Base-by-base conservation (phyloP, 2,797 vertebrate genomes). In the Spinibarbus caldwelli region DNA sequence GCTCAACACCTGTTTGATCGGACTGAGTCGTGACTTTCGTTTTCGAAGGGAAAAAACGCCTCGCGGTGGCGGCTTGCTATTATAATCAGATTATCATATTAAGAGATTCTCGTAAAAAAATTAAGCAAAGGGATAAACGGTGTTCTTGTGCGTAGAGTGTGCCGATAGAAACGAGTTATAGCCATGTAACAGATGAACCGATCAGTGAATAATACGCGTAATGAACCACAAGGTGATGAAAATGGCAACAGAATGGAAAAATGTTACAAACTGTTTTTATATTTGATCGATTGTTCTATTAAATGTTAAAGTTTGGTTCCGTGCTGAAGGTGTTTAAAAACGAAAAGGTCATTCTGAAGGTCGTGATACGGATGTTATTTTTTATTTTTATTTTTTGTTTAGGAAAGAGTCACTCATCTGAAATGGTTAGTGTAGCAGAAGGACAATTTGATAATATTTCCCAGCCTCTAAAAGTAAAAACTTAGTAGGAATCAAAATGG, bases 271-370 rank as follows among this genome's bases (percentile, higher is more conserved):
- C n/a, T 64, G 8, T 43, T 41, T 43, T 10, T 6, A 10, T 11
- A 21, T 26, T 52, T 64, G 8, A 64, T 47, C 1, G 5, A 49
- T 54, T 14, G 21, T 70, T 38, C 15, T 12, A 4, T 34, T 21
- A 31, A 12, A 15, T 47, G 29, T 23, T 73, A 19, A 72, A 26
- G 38, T 71, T 62, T 19, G 17, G 19, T 21, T 26, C 9, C 23
- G 9, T 78, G 9, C 1, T 15, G 19, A 4, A 47, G 34, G 1
- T 67, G 17, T 66, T 45, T 78, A 26, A 26, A 45, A 59, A 5
- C 38, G 47, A 45, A 38, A 73, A 97, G 96, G 96, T 97, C 96
- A 95, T 89, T 90, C 76, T 97, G 96, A 97, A 98, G 97, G 96
- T 95, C 96, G 68, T 41, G 23, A 59, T 34, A 41, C 29, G 38